These are phyloP conservation scores for Lycia hirtaria DNA, from an alignment of 2,888 invertebrate genomes.

Conservation along the genomic window DNA sequence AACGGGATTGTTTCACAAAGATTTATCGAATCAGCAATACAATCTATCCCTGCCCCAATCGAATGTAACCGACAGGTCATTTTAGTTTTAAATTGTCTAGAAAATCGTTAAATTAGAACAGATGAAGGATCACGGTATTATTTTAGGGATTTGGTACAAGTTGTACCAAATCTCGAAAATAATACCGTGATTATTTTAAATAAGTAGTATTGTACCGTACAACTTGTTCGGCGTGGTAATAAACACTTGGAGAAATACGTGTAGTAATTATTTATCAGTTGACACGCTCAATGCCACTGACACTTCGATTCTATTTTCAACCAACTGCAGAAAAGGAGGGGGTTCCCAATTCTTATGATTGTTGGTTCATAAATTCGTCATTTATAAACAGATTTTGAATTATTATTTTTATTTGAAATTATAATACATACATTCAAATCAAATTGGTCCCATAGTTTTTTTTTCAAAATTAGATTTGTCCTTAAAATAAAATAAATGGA, in stretches of 20 bases:
- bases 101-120: constrained; percentile 27
- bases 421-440: too few species aligned
- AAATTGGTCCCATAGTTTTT: too few species aligned
- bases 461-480: too few species aligned
- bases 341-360: too few species aligned
- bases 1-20: constrained; percentile 29
- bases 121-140: constrained; percentile 26
- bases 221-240: not conserved
- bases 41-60: constrained; percentile 27
- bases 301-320: not conserved
- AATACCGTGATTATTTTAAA: too few species aligned
- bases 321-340: too few species aligned
- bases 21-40: constrained; percentile 33
- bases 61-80: constrained; percentile 30
- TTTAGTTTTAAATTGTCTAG: constrained; percentile 32
- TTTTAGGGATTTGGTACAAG: constrained; percentile 40
- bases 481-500: too few species aligned
- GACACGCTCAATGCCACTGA: not conserved
- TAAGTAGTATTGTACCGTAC: too few species aligned
- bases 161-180: too few species aligned
- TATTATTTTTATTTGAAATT: too few species aligned
- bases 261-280: not conserved
- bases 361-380: too few species aligned
- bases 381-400: too few species aligned
- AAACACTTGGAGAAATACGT: not conserved